Evolutionary conservation across 2,888 invertebrate species (phyloP).

Genomic region (Phrixothrix hirtus): DNA sequence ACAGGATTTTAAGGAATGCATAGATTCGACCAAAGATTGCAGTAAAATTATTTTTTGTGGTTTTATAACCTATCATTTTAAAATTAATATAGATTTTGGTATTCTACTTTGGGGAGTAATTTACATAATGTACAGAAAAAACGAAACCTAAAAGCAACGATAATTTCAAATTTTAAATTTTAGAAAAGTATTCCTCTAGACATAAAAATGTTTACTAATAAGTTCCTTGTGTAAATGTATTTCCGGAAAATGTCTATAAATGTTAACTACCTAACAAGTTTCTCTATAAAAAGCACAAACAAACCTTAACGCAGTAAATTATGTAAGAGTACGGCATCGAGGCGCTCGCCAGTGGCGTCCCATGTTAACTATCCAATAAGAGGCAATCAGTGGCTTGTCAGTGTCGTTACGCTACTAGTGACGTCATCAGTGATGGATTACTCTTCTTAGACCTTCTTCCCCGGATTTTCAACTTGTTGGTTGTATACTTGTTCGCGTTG

Average conservation of each 20-base stretch:
- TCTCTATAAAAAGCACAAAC: constrained; percentile 12
- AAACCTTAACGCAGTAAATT: constrained; percentile 22
- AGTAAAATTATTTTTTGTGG: too few relatives aligned
- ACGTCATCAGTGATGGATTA: constrained; percentile 55
- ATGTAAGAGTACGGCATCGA: constrained; percentile 27
- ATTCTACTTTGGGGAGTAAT: too few relatives aligned
- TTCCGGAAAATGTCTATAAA: too few relatives aligned
- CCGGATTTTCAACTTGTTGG: constrained; percentile 53
- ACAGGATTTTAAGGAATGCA: constrained; percentile 41
- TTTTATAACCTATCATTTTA: too few relatives aligned
- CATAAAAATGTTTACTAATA: too few relatives aligned
- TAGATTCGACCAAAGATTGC: constrained; percentile 41
- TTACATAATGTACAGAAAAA: too few relatives aligned
- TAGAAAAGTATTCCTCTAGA: too few relatives aligned
- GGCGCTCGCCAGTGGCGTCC: constrained; percentile 41
- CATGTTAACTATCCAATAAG: constrained; percentile 59
- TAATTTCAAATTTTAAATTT: too few relatives aligned
- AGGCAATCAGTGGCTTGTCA: constrained; percentile 61
- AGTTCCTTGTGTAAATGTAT: too few relatives aligned
- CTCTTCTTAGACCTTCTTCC: constrained; percentile 49
- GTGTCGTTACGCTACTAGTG: constrained; percentile 52
- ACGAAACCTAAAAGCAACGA: too few relatives aligned
- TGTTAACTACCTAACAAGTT: too few relatives aligned
- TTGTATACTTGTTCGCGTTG: constrained; percentile 45
- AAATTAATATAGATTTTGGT: too few relatives aligned